These are phyloP conservation scores for Rotaria socialis DNA, from an alignment of 2,888 invertebrate species.

Conservation along the genomic window DNA sequence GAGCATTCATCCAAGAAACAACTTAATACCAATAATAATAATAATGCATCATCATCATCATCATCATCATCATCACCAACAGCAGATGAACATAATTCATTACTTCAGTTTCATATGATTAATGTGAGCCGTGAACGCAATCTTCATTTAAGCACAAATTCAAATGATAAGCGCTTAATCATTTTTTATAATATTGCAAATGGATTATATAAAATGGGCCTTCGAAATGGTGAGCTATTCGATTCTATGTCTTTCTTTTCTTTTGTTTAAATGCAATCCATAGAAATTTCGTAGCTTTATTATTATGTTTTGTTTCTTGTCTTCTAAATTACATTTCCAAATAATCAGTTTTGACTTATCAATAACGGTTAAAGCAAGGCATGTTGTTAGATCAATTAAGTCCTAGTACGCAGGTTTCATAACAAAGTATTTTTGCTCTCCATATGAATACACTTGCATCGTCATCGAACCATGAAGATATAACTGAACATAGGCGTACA, in stretches of 20 bases:
- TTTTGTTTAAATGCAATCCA: not conserved
- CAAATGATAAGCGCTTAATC: slow-evolving; percentile 1
- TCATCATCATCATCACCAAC: not conserved
- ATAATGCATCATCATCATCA: not conserved
- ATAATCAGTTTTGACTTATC: not conserved
- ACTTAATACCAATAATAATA: not conserved
- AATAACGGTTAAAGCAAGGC: not conserved
- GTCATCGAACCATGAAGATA: slow-evolving; percentile 1
- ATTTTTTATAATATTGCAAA: not conserved
- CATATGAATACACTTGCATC: not conserved
- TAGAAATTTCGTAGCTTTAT: no score
- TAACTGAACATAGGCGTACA: not conserved
- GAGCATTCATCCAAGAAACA: not conserved
- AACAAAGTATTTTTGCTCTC: no score
- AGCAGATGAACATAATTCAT: not conserved
- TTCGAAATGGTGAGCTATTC: slow-evolving; percentile 3
- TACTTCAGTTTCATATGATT: not conserved
- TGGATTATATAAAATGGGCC: not conserved
- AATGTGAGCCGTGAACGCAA: not conserved
- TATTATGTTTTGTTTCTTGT: no score
- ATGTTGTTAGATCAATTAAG: not conserved
- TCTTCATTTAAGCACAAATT: not conserved
- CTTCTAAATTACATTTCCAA: no score
- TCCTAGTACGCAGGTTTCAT: no score
- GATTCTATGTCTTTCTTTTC: not conserved